Conservation (phyloP, 2,113 vertebrate species). For the Lasiurus cinereus region DNA sequence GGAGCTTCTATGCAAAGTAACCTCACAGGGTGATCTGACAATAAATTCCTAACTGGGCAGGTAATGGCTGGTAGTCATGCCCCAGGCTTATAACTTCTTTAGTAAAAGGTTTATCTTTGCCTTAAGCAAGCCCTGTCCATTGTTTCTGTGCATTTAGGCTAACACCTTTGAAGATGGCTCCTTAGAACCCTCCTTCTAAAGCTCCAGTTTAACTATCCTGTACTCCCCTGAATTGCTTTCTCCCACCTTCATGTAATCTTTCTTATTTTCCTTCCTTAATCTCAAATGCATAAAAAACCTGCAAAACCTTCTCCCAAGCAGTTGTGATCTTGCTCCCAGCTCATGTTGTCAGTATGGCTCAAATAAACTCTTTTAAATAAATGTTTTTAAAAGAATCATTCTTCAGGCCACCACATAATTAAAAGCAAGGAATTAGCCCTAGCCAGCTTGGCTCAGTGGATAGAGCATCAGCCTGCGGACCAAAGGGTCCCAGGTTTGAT, state of each 20-base stretch:
- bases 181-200: not conserved
- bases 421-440: slow-evolving; percentile 11
- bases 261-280: not conserved
- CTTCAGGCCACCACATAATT: not conserved
- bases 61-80: not conserved
- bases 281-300: not conserved
- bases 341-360: not conserved
- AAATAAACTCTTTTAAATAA: not conserved
- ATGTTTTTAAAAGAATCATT: not conserved
- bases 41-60: not conserved
- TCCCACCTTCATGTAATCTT: not conserved
- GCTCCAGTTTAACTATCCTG: not conserved
- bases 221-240: not conserved
- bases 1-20: not conserved
- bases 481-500: no score
- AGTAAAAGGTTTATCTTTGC: not conserved
- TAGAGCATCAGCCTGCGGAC: no score
- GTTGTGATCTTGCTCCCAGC: not conserved
- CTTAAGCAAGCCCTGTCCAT: not conserved
- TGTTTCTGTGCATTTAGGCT: not conserved
- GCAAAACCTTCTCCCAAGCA: not conserved
- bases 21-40: not conserved
- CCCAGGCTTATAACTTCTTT: not conserved
- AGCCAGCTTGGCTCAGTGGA: no score
- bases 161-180: not conserved